Evolutionary conservation across 2,113 vertebrate genomes (phyloP).

Genomic region (Platichthys flesus): DNA sequence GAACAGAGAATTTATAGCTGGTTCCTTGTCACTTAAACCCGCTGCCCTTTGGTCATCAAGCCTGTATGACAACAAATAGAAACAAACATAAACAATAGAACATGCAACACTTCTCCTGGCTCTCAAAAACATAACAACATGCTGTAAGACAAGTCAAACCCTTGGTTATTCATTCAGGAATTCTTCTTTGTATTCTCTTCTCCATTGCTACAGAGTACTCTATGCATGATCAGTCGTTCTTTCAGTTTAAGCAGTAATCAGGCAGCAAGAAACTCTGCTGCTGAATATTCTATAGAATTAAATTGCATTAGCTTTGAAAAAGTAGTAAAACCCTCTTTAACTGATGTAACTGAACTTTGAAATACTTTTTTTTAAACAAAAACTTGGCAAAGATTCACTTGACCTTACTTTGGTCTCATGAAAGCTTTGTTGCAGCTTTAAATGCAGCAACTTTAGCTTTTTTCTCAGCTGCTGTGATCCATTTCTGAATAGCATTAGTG

Average conservation of each 20-base stretch:
- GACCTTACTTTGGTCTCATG: no score
- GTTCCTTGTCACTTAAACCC: conserved; percentile 46
- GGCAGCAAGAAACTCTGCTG: conserved; percentile 23
- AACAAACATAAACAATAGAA: conserved; percentile 31
- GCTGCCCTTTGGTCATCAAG: conserved; percentile 57
- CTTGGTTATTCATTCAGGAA: conserved; percentile 37
- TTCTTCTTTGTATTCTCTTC: conserved; percentile 57
- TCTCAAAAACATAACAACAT: conserved; percentile 40
- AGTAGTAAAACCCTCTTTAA: conserved; percentile 30
- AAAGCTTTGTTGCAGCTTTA: background rate
- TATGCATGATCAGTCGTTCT: conserved; percentile 30
- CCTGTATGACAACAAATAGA: conserved; percentile 14
- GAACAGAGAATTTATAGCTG: conserved; percentile 46
- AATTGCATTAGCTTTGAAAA: background rate
- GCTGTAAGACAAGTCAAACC: conserved; percentile 47
- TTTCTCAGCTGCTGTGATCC: conserved; percentile 1
- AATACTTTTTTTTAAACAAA: background rate
- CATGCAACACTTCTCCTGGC: conserved; percentile 38
- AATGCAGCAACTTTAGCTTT: background rate
- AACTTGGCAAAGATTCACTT: no score
- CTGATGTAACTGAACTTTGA: no score
- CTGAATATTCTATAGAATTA: conserved; percentile 17
- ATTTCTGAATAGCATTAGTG: background rate
- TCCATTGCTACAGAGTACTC: conserved; percentile 64
- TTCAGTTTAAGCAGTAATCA: conserved; percentile 47